phyloP scores from a whole-genome alignment of 2,113 vertebrate genomes.

The Lontra canadensis region DNA sequence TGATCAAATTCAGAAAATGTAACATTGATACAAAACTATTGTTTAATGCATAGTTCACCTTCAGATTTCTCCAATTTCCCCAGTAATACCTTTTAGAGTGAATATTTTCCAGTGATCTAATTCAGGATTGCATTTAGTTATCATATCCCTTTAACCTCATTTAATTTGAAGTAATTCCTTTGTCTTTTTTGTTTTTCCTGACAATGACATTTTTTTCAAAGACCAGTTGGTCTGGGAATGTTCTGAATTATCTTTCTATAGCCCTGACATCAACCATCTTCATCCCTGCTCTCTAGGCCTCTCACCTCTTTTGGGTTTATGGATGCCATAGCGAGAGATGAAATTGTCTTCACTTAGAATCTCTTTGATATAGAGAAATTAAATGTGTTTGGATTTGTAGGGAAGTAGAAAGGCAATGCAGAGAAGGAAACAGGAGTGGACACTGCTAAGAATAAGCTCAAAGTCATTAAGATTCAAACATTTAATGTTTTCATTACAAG shows the following conservation, averaged over 20 bases:
- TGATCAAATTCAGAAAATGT: slow-evolving; percentile 25
- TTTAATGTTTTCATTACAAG: slow-evolving; percentile 28
- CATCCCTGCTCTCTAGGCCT: not conserved
- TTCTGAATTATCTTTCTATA: slow-evolving; percentile 20
- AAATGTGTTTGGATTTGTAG: slow-evolving; percentile 44
- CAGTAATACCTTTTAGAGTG: not conserved
- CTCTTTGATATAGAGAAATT: slow-evolving; percentile 42
- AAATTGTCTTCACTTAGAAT: slow-evolving; percentile 2
- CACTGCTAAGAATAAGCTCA: slow-evolving; percentile 42
- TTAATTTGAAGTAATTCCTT: slow-evolving; percentile 20
- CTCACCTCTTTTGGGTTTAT: slow-evolving; percentile 16
- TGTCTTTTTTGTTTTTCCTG: not conserved
- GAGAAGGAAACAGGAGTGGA: slow-evolving; percentile 38
- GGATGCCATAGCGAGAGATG: not conserved
- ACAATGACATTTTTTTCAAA: slow-evolving; percentile 38
- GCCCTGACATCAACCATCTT: not conserved
- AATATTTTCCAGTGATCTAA: slow-evolving; percentile 18
- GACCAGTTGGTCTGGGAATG: not conserved
- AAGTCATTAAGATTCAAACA: slow-evolving; percentile 58
- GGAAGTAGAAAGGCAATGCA: slow-evolving; percentile 54
- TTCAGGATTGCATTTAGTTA: not conserved
- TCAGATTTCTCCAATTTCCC: not conserved
- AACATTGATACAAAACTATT: not conserved
- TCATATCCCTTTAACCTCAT: not conserved
- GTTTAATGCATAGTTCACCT: not conserved